These are phyloP conservation scores for Hippocampus comes DNA, from an alignment of 2,113 vertebrate species.

Conservation along the genomic window DNA sequence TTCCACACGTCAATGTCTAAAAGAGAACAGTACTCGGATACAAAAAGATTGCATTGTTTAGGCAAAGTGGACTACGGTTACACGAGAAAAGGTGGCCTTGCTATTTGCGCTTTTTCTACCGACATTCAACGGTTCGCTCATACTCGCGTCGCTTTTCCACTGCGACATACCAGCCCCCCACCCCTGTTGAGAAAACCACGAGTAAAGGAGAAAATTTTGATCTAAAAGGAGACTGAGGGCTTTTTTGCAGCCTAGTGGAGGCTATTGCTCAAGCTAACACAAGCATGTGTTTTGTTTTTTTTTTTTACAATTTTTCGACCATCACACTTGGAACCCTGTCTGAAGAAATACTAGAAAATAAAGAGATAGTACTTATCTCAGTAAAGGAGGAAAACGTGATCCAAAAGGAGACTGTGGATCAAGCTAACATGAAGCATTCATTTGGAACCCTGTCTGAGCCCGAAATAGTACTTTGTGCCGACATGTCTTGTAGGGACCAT, in stretches of 20 bases:
- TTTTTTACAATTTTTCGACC: background rate
- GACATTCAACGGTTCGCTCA: background rate
- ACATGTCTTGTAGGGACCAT: background rate
- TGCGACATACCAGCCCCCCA: background rate
- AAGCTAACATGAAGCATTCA: background rate
- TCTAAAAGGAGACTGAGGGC: background rate
- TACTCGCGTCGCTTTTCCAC: background rate
- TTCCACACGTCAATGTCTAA: conserved; percentile 72
- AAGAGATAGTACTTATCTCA: background rate
- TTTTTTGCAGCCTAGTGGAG: too few species aligned
- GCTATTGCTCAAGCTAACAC: too few species aligned
- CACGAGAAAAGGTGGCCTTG: background rate
- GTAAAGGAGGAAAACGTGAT: too few species aligned
- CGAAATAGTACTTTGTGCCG: background rate
- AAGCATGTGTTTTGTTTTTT: background rate
- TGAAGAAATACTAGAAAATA: background rate
- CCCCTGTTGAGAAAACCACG: too few species aligned
- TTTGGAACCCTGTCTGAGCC: conserved; percentile 3
- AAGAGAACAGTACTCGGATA: conserved; percentile 69
- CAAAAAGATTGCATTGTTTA: conserved; percentile 70
- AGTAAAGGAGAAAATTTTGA: background rate
- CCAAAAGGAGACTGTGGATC: background rate
- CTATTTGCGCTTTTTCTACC: conserved; percentile 5
- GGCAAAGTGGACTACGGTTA: conserved; percentile 63
- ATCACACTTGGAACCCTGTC: background rate